Conservation (phyloP, 2,797 vertebrate genomes). For the Leptodactylus fallax region DNA sequence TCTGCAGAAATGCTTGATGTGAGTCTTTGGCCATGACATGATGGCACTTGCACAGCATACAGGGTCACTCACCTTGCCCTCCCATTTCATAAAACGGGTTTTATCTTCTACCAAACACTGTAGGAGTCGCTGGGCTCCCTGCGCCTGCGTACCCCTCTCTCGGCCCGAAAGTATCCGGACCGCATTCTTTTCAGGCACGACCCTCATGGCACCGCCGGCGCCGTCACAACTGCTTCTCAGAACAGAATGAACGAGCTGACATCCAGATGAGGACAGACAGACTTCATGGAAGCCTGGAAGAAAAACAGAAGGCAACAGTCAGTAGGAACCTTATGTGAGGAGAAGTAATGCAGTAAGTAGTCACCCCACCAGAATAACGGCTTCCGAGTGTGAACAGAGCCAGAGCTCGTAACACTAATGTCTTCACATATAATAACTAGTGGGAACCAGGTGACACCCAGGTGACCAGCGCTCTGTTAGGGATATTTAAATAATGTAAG, state of each 20-base stretch:
- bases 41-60: not conserved
- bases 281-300: constrained; percentile 77
- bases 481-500: too few species aligned
- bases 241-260: constrained; percentile 77
- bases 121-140: constrained; percentile 91
- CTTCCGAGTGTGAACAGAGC: too few species aligned
- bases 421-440: too few species aligned
- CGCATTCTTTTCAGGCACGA: constrained; percentile 92
- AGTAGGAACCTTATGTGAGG: not conserved
- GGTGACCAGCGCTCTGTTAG: too few species aligned
- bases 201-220: constrained; percentile 77
- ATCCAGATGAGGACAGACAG: constrained; percentile 80
- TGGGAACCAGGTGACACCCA: too few species aligned
- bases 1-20: not conserved
- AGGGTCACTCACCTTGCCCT: constrained; percentile 89
- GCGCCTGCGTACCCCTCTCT: constrained; percentile 89
- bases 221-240: constrained; percentile 70
- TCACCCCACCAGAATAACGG: too few species aligned
- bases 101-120: constrained; percentile 98
- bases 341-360: not conserved
- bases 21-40: too few species aligned
- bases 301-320: not conserved
- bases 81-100: constrained; percentile 98
- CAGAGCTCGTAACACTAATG: too few species aligned
- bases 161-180: constrained; percentile 93